Conservation (phyloP, 1,140 invertebrate species). For the Aradophagus sp. region DNA sequence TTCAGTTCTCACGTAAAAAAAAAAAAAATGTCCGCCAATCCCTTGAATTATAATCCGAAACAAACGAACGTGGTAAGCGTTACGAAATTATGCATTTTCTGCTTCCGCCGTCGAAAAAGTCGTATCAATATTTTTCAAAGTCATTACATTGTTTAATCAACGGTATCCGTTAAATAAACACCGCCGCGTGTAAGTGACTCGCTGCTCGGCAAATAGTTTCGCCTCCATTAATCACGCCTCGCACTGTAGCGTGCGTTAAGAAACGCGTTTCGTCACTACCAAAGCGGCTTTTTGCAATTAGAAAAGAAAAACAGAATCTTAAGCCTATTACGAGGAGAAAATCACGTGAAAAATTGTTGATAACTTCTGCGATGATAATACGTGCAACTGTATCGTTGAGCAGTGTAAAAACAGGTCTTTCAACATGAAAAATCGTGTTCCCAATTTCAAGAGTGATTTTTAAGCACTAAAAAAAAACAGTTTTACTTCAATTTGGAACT, state of each 20-base stretch:
- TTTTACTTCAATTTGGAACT: too few species aligned
- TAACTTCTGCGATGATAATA: too few species aligned
- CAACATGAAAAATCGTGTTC: too few species aligned
- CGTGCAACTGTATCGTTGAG: too few species aligned
- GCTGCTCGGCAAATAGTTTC: too few species aligned
- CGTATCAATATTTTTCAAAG: constrained; percentile 23
- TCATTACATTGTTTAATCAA: constrained; percentile 32
- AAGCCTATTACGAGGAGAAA: too few species aligned
- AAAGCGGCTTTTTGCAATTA: constrained; percentile 2
- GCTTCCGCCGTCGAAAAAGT: constrained; percentile 18
- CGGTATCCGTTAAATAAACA: constrained; percentile 33
- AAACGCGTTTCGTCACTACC: constrained; percentile 19
- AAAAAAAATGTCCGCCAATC: constrained; percentile 23
- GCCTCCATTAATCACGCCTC: constrained; percentile 25
- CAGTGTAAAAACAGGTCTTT: too few species aligned
- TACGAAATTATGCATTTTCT: constrained; percentile 30
- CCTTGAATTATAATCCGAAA: constrained; percentile 31
- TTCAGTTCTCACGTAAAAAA: constrained; percentile 22
- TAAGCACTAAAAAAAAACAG: too few species aligned
- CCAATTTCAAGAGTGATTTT: too few species aligned
- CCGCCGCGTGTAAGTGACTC: neutral
- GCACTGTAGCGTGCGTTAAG: neutral
- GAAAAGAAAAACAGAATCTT: too few species aligned
- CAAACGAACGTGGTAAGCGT: constrained; percentile 31
- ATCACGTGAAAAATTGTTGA: too few species aligned